These are phyloP conservation scores for Leptinotarsa juncta DNA, from an alignment of 2,888 invertebrate genomes.

Conservation along the genomic window DNA sequence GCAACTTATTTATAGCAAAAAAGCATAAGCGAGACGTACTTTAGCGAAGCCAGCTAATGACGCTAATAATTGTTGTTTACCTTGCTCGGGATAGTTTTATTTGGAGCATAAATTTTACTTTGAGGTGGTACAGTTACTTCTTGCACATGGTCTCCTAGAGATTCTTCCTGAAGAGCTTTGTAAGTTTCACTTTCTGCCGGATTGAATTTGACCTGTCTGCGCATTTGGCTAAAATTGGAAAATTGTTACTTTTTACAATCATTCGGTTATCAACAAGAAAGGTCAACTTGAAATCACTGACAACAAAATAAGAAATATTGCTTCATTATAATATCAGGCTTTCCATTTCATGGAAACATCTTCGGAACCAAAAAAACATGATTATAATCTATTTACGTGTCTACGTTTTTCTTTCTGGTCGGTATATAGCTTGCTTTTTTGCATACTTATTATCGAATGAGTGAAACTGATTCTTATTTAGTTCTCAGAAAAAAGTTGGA, in stretches of 20 bases:
- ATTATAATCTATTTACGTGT: too few species aligned
- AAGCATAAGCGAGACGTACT: slow-evolving; percentile 39
- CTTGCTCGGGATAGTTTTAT: slow-evolving; percentile 62
- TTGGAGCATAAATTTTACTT: slow-evolving; percentile 81
- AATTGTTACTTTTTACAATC: neutral
- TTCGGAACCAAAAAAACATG: too few species aligned
- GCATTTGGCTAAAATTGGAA: slow-evolving; percentile 59
- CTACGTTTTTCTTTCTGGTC: too few species aligned
- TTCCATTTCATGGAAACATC: too few species aligned
- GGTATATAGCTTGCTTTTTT: too few species aligned
- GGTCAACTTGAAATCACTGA: too few species aligned
- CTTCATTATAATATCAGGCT: too few species aligned
- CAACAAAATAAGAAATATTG: too few species aligned
- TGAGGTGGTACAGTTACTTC: slow-evolving; percentile 80
- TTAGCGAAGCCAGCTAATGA: slow-evolving; percentile 42
- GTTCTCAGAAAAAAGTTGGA: too few species aligned
- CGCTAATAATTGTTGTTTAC: slow-evolving; percentile 51
- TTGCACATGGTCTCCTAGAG: slow-evolving; percentile 72
- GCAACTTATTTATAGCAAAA: slow-evolving; percentile 16
- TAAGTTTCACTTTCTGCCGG: slow-evolving; percentile 90
- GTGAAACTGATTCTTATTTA: too few species aligned
- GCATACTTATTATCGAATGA: too few species aligned
- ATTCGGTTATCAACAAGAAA: too few species aligned
- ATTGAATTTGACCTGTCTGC: slow-evolving; percentile 83
- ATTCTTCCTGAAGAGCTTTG: slow-evolving; percentile 85